Evolutionary conservation across 2,113 vertebrate genomes (phyloP), one percentile per base, ranked within the genome.

Genomic region (Poeciliopsis retropinna): DNA sequence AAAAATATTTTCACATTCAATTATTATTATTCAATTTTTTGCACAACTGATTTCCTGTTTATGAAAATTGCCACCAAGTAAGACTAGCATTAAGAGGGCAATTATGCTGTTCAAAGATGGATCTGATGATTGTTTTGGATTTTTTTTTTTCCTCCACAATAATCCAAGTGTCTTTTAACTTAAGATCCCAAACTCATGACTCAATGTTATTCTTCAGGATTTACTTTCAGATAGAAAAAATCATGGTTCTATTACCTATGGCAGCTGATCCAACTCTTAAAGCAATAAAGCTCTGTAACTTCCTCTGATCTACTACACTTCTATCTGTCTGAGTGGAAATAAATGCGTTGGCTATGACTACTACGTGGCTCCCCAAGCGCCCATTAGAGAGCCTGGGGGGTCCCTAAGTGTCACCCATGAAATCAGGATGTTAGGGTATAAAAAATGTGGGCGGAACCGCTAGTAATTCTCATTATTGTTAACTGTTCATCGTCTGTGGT

Each of bases 351-450:
- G 89, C 91, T 87, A 85, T 83, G 88, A 85, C 84, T 79, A 81
- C 76, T 82, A 85, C 88, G 87, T 84, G 88, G 91, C 88, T 92
- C 90, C 90, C 89, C 88, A 80, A 81, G 86, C 89, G 84, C 91
- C 88, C 92, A 92, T 95, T 93, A 92, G 86, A 84, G 88, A 89
- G 88, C 91, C 92, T 91, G 88, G 91, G 94, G 94, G 92, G 92
- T 92, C 92, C 87, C 91, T 94, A 93, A 95, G 94, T 95, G 94
- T 95, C 95, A 95, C 94, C 95, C 95, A 95, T 95, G 94, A 95
- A 95, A 95, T 95, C 93, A 85, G 92, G 91, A 95, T 95, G 94
- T 95, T 95, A 95, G 93, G 94, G 95, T 95, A 91, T 94, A 92
- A 95, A 95, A 93, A 95, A 93, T 91, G 90, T 90, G 93, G 95